These are phyloP conservation scores for Xanthia icteritia DNA, from an alignment of 2,888 invertebrate genomes.

Conservation along the genomic window DNA sequence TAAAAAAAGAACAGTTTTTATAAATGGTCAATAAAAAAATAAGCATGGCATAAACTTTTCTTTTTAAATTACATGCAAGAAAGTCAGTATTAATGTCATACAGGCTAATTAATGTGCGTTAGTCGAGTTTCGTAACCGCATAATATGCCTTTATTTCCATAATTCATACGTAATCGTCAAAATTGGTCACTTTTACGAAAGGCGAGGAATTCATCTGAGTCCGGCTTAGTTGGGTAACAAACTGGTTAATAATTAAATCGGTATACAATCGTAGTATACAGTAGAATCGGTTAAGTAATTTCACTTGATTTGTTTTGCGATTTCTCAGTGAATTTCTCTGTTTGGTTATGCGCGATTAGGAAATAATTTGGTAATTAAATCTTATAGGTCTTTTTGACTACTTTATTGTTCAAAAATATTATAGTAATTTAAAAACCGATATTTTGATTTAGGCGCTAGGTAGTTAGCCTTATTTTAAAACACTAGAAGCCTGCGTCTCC, in stretches of 20 bases:
- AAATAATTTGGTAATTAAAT: slow-evolving; percentile 22
- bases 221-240: slow-evolving; percentile 79
- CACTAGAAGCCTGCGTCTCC: not conserved
- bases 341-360: slow-evolving; percentile 42
- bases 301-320: slow-evolving; percentile 77
- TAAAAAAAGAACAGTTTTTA: not conserved
- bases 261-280: slow-evolving; percentile 69
- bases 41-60: slow-evolving; percentile 20
- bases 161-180: slow-evolving; percentile 68
- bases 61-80: slow-evolving; percentile 52
- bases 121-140: slow-evolving; percentile 66
- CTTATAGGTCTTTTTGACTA: not conserved
- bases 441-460: not conserved
- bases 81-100: slow-evolving; percentile 45
- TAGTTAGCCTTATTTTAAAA: not conserved
- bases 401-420: not conserved
- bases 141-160: slow-evolving; percentile 70
- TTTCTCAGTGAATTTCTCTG: slow-evolving; percentile 77
- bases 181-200: slow-evolving; percentile 72
- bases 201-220: slow-evolving; percentile 67
- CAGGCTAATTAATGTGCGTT: slow-evolving; percentile 62
- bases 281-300: slow-evolving; percentile 73
- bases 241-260: slow-evolving; percentile 79
- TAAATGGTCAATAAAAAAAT: not conserved
- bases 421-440: not conserved